Conservation (phyloP, 53 echinoderm and acorn worm species). For the Hippasteria phrygiana region DNA sequence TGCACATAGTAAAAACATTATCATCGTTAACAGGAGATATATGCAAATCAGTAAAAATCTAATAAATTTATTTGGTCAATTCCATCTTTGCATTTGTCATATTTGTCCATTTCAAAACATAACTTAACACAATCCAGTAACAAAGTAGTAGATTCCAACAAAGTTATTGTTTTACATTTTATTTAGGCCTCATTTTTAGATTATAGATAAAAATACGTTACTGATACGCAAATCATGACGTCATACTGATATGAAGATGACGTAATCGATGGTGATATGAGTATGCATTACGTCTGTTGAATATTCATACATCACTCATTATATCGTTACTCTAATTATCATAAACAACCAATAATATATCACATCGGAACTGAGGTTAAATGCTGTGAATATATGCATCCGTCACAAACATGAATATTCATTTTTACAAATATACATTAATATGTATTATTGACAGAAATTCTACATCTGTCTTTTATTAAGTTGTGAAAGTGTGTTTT, state of each 20-base stretch:
- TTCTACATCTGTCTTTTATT: no score
- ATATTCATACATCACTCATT: background rate
- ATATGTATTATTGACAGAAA: background rate
- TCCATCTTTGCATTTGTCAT: conserved; percentile 2
- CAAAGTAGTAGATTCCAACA: no score
- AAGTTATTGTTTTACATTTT: no score
- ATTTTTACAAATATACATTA: conserved; percentile 7
- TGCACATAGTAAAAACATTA: conserved; percentile 34
- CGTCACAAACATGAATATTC: conserved; percentile 42
- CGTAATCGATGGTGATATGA: background rate
- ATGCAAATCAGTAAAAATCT: conserved; percentile 14
- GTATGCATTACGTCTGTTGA: background rate
- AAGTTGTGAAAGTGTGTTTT: background rate
- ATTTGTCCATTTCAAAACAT: background rate
- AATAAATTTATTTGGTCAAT: background rate
- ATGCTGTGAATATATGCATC: conserved; percentile 33
- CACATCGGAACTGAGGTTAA: background rate
- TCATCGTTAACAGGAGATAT: conserved; percentile 4
- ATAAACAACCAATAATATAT: background rate
- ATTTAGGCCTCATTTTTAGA: background rate
- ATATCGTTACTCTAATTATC: background rate
- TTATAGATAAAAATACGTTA: background rate
- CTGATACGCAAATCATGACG: background rate
- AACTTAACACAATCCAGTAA: no score
- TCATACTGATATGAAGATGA: background rate